Conservation (phyloP, 2,888 invertebrate genomes). For the Callinectes sapidus region DNA sequence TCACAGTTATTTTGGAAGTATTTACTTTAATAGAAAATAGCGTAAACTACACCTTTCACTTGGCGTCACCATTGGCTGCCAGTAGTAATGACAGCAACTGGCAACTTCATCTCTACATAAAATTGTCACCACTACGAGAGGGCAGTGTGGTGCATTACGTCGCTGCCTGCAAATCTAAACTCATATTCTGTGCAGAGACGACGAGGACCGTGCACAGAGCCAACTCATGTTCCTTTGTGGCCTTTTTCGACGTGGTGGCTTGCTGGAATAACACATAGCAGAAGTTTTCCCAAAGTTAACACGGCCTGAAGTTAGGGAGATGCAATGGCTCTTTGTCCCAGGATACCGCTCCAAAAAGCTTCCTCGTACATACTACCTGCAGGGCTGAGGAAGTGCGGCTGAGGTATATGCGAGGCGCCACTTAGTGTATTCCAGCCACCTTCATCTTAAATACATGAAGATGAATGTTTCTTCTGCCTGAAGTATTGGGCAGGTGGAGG, state of each 20-base stretch:
- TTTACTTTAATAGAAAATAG: too few relatives aligned
- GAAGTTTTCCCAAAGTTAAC: not conserved
- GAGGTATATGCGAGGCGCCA: not conserved
- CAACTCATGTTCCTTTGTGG: not conserved
- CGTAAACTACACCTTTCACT: not conserved
- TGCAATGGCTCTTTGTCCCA: not conserved
- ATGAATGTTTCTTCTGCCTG: not conserved
- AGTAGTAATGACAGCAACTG: not conserved
- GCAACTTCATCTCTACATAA: not conserved
- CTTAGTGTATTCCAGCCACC: not conserved
- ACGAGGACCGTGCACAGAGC: not conserved
- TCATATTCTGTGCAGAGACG: not conserved
- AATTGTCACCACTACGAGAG: not conserved
- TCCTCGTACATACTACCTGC: not conserved
- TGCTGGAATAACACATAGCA: not conserved
- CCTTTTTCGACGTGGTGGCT: not conserved
- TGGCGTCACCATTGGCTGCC: not conserved
- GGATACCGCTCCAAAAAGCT: not conserved
- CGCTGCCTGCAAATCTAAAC: not conserved
- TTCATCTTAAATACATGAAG: not conserved
- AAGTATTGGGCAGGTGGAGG: conserved; percentile 1
- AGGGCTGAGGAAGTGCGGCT: not conserved
- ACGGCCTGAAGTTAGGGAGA: not conserved
- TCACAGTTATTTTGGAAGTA: too few relatives aligned
- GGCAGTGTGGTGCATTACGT: not conserved